Conservation (phyloP, 2,797 vertebrate species). For the Distichodus sexfasciatus region DNA sequence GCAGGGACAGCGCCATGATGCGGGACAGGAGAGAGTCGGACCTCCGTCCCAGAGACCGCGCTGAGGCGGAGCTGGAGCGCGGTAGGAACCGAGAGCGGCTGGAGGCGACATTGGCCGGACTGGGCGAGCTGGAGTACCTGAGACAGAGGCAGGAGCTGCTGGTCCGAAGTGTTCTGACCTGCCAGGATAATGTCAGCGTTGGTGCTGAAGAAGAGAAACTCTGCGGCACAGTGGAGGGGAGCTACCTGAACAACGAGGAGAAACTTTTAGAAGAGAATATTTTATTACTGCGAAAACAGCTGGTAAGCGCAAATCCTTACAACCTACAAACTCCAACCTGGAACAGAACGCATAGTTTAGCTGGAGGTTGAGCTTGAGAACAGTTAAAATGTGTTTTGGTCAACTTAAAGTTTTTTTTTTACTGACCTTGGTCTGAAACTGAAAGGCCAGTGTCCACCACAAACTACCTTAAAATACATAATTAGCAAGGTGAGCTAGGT, state of each 20-base stretch:
- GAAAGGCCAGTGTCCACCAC: no score
- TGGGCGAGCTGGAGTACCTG: conserved; percentile 87
- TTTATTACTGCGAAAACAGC: conserved; percentile 83
- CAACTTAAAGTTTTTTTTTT: no score
- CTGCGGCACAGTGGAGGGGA: conserved; percentile 42
- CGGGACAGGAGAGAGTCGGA: conserved; percentile 58
- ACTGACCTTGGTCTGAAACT: no score
- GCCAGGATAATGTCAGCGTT: conserved; percentile 26
- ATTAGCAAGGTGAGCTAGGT: no score
- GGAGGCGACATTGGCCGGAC: conserved; percentile 82
- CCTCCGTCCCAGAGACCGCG: conserved; percentile 50
- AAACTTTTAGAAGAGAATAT: conserved; percentile 89
- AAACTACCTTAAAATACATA: no score
- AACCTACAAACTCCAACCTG: no score
- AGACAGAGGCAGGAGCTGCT: conserved; percentile 82
- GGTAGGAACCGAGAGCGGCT: conserved; percentile 85
- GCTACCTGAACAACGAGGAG: conserved; percentile 79
- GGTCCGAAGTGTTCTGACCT: conserved; percentile 75
- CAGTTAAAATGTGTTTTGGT: no score
- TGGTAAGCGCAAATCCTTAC: conserved; percentile 72
- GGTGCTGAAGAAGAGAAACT: conserved; percentile 67
- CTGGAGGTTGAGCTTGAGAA: no score
- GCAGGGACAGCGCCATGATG: conserved; percentile 48
- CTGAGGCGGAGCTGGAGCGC: conserved; percentile 60
- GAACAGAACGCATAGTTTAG: no score